Conservation (phyloP, 2,888 invertebrate species). For the Watsonalla binaria region DNA sequence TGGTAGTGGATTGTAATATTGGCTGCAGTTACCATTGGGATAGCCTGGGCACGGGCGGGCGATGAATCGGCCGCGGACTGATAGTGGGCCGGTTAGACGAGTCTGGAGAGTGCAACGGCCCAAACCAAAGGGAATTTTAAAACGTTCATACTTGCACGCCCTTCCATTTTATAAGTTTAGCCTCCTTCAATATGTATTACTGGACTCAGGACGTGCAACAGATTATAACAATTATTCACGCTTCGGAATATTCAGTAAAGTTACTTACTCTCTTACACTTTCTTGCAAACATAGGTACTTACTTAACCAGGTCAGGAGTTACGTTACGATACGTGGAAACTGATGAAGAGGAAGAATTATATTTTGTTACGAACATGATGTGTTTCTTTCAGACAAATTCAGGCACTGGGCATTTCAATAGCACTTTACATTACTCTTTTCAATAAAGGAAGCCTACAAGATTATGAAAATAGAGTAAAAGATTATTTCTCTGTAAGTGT, state of each 20-base stretch:
- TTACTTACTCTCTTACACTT: neutral
- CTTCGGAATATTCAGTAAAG: neutral
- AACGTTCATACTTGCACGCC: constrained; percentile 65
- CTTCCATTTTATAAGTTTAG: constrained; percentile 48
- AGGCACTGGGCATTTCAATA: no score
- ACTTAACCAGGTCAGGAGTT: neutral
- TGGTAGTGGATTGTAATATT: constrained; percentile 43
- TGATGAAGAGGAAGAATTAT: neutral
- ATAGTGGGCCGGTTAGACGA: constrained; percentile 77
- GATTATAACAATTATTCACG: neutral
- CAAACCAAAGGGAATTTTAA: constrained; percentile 75
- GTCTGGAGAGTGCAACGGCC: constrained; percentile 76
- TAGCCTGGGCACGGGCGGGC: constrained; percentile 59
- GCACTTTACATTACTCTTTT: constrained; percentile 10
- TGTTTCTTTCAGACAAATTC: no score
- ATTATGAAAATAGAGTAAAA: constrained; percentile 40
- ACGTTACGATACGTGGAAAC: neutral
- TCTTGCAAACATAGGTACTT: neutral
- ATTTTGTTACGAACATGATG: neutral
- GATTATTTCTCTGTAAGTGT: constrained; percentile 11
- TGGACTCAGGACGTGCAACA: neutral
- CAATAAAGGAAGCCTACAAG: constrained; percentile 40
- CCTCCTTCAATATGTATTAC: neutral
- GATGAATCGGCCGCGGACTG: constrained; percentile 73
- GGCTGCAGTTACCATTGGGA: constrained; percentile 63